Percentiles rank a stretch among this genome's conserved stretches.
These are phyloP conservation scores for Quiscalus mexicanus DNA, from an alignment of 2,113 vertebrate species.

Conservation along the genomic window DNA sequence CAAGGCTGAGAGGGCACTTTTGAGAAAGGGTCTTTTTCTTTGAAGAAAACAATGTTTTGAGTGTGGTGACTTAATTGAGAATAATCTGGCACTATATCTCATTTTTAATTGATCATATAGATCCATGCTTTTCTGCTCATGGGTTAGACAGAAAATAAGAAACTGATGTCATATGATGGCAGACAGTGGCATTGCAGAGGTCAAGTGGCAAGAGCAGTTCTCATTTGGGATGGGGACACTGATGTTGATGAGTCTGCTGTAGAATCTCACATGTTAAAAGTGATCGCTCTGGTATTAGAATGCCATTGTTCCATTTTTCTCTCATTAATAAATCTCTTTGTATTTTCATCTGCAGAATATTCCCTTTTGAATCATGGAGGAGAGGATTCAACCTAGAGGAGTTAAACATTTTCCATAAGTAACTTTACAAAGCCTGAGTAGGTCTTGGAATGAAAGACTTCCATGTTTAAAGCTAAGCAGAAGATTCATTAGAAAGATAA, in stretches of 20 bases:
- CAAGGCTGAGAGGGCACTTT: neutral
- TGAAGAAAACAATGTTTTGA: neutral
- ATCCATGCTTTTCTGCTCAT: neutral
- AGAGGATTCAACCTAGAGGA: neutral
- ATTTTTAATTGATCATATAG: neutral
- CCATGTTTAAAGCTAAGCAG: neutral
- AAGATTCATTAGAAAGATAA: neutral
- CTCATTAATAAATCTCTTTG: neutral
- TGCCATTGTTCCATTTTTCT: neutral
- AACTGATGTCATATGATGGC: neutral
- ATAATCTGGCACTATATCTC: neutral
- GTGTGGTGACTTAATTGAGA: neutral
- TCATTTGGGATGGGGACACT: neutral
- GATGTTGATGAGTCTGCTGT: neutral
- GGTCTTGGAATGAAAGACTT: neutral
- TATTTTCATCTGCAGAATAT: neutral
- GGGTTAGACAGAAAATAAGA: neutral
- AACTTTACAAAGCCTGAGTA: neutral
- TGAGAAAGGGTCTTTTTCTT: neutral
- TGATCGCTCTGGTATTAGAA: neutral
- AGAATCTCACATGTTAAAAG: neutral
- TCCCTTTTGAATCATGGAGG: neutral
- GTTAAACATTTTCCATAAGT: neutral
- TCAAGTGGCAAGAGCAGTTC: neutral
- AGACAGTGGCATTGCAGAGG: neutral